Percentiles rank a stretch among this genome's conserved stretches.
Conservation (phyloP, 2,113 vertebrate genomes). For the Pavo muticus region DNA sequence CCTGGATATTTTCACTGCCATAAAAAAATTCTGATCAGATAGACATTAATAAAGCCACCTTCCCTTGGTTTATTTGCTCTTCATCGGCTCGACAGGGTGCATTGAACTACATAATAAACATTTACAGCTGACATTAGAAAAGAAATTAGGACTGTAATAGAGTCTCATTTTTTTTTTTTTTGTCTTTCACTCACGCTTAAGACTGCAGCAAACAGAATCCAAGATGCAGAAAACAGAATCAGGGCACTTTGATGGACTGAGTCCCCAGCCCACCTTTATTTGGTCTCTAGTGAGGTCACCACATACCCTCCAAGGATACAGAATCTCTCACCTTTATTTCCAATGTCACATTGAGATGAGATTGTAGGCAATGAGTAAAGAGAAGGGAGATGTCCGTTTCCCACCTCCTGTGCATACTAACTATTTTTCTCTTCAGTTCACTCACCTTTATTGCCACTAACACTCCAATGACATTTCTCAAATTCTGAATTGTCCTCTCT, state of each 20-base stretch:
- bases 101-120: constrained; percentile 31
- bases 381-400: neutral
- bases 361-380: neutral
- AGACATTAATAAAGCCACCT: constrained; percentile 19
- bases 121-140: constrained; percentile 25
- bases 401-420: neutral
- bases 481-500: neutral
- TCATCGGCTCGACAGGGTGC: neutral
- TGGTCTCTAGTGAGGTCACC: neutral
- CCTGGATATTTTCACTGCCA: neutral
- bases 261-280: neutral
- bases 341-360: accelerated
- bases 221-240: neutral
- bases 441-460: neutral
- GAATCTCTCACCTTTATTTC: neutral
- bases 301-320: neutral
- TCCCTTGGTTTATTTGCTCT: constrained; percentile 35
- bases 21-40: constrained; percentile 12
- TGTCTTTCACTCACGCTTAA: neutral
- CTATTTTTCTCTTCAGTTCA: neutral
- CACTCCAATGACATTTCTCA: neutral
- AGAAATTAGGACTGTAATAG: constrained; percentile 29
- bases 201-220: neutral
- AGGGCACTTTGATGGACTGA: neutral
- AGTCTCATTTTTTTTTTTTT: neutral